A percentile compares a stretch with the other conserved stretches of the same genome.
Evolutionary conservation across 1,140 invertebrate species (phyloP).

Genomic region (Neodiprion fabricii): DNA sequence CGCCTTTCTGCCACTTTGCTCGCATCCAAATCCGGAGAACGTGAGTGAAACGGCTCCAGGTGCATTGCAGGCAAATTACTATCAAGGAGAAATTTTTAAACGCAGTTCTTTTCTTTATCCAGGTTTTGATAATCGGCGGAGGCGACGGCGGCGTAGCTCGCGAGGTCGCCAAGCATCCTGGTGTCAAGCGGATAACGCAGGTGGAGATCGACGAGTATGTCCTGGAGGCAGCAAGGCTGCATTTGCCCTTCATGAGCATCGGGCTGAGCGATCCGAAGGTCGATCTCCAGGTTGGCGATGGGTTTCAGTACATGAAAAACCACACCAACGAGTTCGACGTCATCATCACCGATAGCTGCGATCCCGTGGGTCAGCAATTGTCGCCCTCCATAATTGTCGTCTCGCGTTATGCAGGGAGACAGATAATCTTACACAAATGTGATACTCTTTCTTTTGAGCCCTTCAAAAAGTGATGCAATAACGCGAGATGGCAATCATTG

Average conservation of each 20-base stretch:
- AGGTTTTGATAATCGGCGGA: constrained; percentile 95
- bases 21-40: constrained; percentile 89
- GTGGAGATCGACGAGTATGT: constrained; percentile 96
- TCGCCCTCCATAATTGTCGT: neutral
- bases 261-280: constrained; percentile 88
- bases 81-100: neutral
- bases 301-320: constrained; percentile 92
- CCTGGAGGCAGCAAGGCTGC: constrained; percentile 90
- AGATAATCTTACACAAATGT: neutral
- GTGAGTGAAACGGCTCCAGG: constrained; percentile 61
- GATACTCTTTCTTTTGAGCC: no score
- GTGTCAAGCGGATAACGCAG: constrained; percentile 79
- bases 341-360: constrained; percentile 98
- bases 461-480: no score
- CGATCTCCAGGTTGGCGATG: constrained; percentile 87
- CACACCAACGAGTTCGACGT: constrained; percentile 91
- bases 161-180: constrained; percentile 93
- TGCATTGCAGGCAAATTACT: neutral
- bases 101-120: neutral
- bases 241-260: constrained; percentile 88
- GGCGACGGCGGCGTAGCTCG: constrained; percentile 96
- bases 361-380: constrained; percentile 78
- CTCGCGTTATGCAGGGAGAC: neutral
- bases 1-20: constrained; percentile 89
- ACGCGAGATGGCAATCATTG: no score